Evolutionary conservation across 2,797 vertebrate species (phyloP), one percentile per base, ranked within the genome.

Genomic region (Paramormyrops hopkinsi): DNA sequence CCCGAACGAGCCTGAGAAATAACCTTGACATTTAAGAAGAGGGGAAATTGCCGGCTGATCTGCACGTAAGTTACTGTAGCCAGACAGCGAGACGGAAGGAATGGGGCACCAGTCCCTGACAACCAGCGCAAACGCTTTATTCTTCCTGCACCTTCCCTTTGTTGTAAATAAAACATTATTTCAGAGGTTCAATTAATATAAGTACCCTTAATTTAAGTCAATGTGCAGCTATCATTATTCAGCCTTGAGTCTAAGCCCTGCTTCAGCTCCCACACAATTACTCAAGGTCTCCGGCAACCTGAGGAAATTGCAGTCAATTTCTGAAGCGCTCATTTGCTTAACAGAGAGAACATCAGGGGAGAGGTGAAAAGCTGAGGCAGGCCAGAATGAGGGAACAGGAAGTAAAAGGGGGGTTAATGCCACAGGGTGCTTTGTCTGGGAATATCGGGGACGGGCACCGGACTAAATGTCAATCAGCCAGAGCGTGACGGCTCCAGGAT

Each of bases 141-240:
- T 95, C 94, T 93, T 94, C 93, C 93, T 90, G 94, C 92, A 95
- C 93, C 92, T 95, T 96, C 94, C 92, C 93, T 95, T 95, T 96
- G 93, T 96, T 95, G 95, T 95, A 95, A 97, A 97, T 96, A 96
- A 95, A 96, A 95, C 94, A 95, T 96, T 95, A 97, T 95, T 96
- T 96, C 93, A 94, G 93, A 94, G 94, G 93, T 96, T 97, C 94
- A 96, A 94, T 97, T 97, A 97, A 97, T 96, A 94, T 96, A 96
- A 97, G 95, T 96, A 96, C 91, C 89, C 92, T 96, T 97, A 95
- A 97, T 96, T 97, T 97, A 96, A 96, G 93, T 95, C 94, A 94
- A 91, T 95, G 93, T 88, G 93, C 91, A 92, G 92, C 93, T 95
- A 88, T 95, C 95, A 95, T 96, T 95, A 95, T 95, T 96, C 95